A percentile compares a stretch with the other conserved stretches of the same genome.
phyloP scores from a whole-genome alignment of 1,140 invertebrate genomes.

The Drosophila lini region DNA sequence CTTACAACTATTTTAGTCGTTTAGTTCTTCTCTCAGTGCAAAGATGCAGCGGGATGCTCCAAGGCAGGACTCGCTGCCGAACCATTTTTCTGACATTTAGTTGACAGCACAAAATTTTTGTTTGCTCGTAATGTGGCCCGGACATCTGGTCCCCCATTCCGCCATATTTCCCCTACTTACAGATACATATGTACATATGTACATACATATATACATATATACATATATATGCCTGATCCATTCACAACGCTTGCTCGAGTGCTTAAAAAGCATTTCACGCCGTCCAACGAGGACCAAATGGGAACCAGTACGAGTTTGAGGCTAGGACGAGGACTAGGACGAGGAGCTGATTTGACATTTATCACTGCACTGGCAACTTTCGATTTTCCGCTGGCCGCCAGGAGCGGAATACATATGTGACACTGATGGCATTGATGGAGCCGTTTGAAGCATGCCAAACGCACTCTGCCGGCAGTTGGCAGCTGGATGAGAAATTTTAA shows the following conservation, averaged over 20 bases:
- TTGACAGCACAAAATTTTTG: slow-evolving; percentile 82
- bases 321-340: slow-evolving; percentile 14
- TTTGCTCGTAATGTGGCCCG: slow-evolving; percentile 74
- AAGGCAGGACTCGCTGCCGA: slow-evolving; percentile 48
- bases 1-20: background rate
- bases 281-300: background rate
- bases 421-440: slow-evolving; percentile 68
- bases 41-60: slow-evolving; percentile 16
- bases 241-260: slow-evolving; percentile 41
- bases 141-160: slow-evolving; percentile 28
- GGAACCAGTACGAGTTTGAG: slow-evolving; percentile 8
- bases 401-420: slow-evolving; percentile 8
- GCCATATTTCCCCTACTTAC: background rate
- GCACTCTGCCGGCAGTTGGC: slow-evolving; percentile 23
- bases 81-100: slow-evolving; percentile 82
- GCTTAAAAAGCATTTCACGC: slow-evolving; percentile 79
- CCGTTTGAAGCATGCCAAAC: slow-evolving; percentile 62
- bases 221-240: slow-evolving; percentile 18
- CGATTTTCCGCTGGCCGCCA: slow-evolving; percentile 37
- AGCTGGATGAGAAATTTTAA: slow-evolving; percentile 65
- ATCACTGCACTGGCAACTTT: slow-evolving; percentile 71
- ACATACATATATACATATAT: background rate
- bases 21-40: slow-evolving; percentile 4
- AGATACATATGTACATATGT: background rate
- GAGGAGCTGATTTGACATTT: slow-evolving; percentile 75